Conservation (phyloP, 2,113 vertebrate genomes). For the Melanerpes formicivorus region DNA sequence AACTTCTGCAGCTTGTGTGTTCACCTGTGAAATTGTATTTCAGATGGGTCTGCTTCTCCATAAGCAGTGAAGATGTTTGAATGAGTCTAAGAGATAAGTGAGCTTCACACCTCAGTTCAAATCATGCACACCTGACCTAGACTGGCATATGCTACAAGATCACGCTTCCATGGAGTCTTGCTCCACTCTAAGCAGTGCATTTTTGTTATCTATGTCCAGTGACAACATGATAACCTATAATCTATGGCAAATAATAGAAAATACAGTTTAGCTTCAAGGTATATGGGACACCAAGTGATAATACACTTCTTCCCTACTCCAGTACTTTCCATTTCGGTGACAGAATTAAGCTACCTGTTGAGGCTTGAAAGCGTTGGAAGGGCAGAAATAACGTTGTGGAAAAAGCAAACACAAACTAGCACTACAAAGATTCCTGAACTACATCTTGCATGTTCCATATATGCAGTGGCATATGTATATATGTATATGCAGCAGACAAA, state of each 20-base stretch:
- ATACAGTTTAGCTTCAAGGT: not conserved
- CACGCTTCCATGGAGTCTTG: not conserved
- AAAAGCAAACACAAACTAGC: not conserved
- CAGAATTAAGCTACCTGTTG: not conserved
- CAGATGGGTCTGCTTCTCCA: not conserved
- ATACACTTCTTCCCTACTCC: not conserved
- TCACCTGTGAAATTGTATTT: constrained; percentile 78
- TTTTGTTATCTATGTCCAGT: not conserved
- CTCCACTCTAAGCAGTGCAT: not conserved
- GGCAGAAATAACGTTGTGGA: not conserved
- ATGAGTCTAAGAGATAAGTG: not conserved
- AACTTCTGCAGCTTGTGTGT: constrained; percentile 91
- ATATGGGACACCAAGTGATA: not conserved
- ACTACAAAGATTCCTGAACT: not conserved
- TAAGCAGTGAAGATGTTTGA: not conserved
- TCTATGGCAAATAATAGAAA: not conserved
- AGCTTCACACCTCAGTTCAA: rapidly evolving
- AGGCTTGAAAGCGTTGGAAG: not conserved
- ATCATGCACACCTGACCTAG: not conserved
- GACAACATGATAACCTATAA: not conserved
- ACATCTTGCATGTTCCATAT: not conserved
- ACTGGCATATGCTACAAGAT: not conserved
- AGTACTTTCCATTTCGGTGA: not conserved
- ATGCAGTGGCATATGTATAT: not conserved
- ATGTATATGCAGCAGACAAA: not conserved